These are phyloP conservation scores for Antigone vipio DNA, from an alignment of 2,113 vertebrate species.

Conservation along the genomic window DNA sequence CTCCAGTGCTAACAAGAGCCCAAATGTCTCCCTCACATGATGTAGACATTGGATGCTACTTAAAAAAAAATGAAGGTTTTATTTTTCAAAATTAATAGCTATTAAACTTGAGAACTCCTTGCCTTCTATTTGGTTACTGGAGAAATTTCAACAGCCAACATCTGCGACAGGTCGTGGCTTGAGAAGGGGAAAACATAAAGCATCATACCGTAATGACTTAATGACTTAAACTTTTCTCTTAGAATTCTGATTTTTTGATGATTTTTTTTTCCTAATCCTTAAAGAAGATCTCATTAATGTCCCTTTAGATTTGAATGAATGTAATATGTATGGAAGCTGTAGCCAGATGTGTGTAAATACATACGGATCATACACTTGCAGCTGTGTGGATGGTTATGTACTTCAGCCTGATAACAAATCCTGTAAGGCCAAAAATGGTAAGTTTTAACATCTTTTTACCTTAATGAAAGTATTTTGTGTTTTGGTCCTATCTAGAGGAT, in stretches of 20 bases:
- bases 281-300: neutral
- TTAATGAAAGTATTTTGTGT: neutral
- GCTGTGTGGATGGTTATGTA: conserved; percentile 91
- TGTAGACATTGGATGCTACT: neutral
- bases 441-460: conserved; percentile 51
- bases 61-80: neutral
- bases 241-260: neutral
- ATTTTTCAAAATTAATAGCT: neutral
- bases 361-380: conserved; percentile 89
- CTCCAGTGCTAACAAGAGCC: neutral
- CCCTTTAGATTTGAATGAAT: conserved; percentile 92
- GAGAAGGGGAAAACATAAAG: neutral
- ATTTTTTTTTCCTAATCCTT: neutral
- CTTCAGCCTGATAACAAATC: conserved; percentile 89
- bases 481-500: neutral
- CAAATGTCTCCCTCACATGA: neutral
- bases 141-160: neutral
- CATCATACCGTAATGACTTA: neutral
- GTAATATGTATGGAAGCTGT: conserved; percentile 86
- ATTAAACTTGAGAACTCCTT: neutral
- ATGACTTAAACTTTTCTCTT: neutral
- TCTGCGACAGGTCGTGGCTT: neutral
- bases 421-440: conserved; percentile 93
- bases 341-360: conserved; percentile 93
- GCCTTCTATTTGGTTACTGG: neutral